phyloP scores from a whole-genome alignment of 2,797 vertebrate genomes.

The Synaphobranchus kaupii region DNA sequence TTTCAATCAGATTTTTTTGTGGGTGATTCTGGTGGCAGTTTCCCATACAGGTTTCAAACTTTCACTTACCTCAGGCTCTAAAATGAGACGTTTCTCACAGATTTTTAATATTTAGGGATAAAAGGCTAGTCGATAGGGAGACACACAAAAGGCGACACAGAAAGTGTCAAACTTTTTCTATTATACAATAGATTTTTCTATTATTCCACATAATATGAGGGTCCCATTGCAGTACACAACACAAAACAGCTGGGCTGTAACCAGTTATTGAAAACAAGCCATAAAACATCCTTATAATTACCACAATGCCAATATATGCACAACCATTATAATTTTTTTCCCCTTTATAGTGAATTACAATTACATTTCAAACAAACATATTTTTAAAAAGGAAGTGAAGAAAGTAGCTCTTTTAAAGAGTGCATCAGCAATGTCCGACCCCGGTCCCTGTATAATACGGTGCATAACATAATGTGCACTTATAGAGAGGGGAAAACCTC shows the following conservation, averaged over 20 bases:
- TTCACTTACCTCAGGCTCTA: too few species aligned
- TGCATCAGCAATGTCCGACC: neutral
- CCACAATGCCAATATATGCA: neutral
- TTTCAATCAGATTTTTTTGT: too few species aligned
- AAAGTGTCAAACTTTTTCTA: too few species aligned
- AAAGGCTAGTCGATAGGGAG: too few species aligned
- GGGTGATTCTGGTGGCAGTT: too few species aligned
- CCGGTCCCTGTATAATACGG: neutral
- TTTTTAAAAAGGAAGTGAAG: neutral
- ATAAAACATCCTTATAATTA: too few species aligned
- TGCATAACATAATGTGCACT: neutral
- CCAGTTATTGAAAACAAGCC: neutral
- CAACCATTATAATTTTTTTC: neutral
- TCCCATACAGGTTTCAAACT: too few species aligned
- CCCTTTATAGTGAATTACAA: neutral
- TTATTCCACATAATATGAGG: too few species aligned
- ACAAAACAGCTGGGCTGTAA: conserved; percentile 35
- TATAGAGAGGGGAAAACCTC: neutral
- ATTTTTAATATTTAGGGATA: too few species aligned
- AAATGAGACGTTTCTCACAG: too few species aligned
- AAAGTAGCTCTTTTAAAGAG: neutral
- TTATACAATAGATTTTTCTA: too few species aligned
- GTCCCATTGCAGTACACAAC: conserved; percentile 52
- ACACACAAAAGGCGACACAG: too few species aligned
- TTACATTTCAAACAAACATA: neutral